Evolutionary conservation across 2,888 invertebrate genomes (phyloP), one percentile per base, ranked within the genome.

Genomic region (Horisme vitalbata): DNA sequence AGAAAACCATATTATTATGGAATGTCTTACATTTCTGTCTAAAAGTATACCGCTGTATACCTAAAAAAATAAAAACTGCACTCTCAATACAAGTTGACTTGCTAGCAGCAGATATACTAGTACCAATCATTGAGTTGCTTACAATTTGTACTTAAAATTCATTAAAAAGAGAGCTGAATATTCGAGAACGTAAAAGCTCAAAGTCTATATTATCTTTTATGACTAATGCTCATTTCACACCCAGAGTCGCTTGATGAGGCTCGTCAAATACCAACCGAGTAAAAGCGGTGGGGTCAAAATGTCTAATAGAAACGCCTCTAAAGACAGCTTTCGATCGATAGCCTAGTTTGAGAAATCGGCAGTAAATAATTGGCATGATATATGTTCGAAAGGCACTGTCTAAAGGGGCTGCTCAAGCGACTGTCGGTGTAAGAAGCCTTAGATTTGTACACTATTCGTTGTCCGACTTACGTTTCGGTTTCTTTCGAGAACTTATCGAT

Each of bases 401-500:
- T 32, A 20, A 27, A 41, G 4, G 15, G 32, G 26, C 30, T 21
- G n/a, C 2, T 21, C 45, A 44, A 49, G 49, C 44, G 49, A 49
- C 49, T 49, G 6, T 39, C 10, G 39, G 44, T 49, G 49, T 35
- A 49, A 34, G 23, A 35, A 44, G 49, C 49, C 35, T 39, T 54
- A 52, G 45, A 27, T 32, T 47, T 21, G 15, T 53, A 41, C 45
- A 47, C 37, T 32, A 14, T 34, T 53, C 38, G 48, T 37, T 41
- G 44, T 33, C 28, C 14, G 43, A 52, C 68, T 92, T 94, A 96
- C 85, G 95, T 94, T 84, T 95, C 95, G 45, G 95, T 95, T 85
- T 96, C 96, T 82, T 95, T 95, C 66, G 94, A 92, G 79, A 91
- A 95, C 73, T 94, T 94, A 60, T 94, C 94, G 51, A 94, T 93